phyloP scores from a whole-genome alignment of 2,888 invertebrate genomes.

The Tholera decimalis region DNA sequence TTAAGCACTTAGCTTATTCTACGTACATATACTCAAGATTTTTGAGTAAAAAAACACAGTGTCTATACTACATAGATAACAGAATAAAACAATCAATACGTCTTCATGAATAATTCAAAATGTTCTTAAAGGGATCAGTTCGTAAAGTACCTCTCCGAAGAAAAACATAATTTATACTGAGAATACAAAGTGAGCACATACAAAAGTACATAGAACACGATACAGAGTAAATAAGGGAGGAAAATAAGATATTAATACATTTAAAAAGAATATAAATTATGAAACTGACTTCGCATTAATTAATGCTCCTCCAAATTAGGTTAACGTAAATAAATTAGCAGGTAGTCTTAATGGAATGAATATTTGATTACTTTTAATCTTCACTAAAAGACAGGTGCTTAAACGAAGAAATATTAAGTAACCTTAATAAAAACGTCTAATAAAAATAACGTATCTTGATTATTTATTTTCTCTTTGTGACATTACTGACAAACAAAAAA shows the following conservation, averaged over 20 bases:
- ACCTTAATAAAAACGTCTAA: neutral
- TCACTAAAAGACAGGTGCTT: constrained; percentile 3
- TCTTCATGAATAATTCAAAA: constrained; percentile 57
- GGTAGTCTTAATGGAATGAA: constrained; percentile 22
- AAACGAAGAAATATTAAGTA: neutral
- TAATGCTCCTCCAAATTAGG: constrained; percentile 12
- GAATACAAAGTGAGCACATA: constrained; percentile 48
- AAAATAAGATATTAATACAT: constrained; percentile 15
- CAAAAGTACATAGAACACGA: constrained; percentile 13
- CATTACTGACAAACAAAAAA: no score
- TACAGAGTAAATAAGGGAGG: constrained; percentile 14
- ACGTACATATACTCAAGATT: neutral
- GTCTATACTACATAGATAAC: constrained; percentile 4
- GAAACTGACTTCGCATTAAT: constrained; percentile 18
- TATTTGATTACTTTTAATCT: constrained; percentile 19
- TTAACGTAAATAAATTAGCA: constrained; percentile 38
- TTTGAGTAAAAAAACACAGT: neutral
- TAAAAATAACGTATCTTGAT: neutral
- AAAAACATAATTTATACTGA: constrained; percentile 53
- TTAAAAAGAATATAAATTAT: constrained; percentile 21
- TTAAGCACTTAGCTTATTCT: neutral
- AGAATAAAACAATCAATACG: constrained; percentile 54
- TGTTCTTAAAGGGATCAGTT: constrained; percentile 56
- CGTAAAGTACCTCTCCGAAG: constrained; percentile 42
- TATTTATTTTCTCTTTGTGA: no score